These are phyloP conservation scores for Tigriopus japonicus DNA, from an alignment of 1,140 invertebrate species.

Conservation along the genomic window DNA sequence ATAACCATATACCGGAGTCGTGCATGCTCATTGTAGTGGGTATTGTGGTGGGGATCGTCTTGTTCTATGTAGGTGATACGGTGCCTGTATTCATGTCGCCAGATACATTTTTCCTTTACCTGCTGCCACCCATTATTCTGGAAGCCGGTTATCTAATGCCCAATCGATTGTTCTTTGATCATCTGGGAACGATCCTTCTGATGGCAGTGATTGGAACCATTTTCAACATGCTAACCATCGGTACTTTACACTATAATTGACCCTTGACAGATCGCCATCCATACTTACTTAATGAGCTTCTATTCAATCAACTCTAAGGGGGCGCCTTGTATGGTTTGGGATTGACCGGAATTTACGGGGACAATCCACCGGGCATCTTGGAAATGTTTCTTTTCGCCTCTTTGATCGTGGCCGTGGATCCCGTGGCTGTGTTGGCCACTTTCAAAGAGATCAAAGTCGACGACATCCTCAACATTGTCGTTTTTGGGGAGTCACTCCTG, in stretches of 20 bases:
- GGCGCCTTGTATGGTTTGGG: constrained; percentile 54
- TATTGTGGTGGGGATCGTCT: constrained; percentile 53
- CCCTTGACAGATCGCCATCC: too few species aligned
- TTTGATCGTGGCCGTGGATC: constrained; percentile 89
- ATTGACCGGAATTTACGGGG: constrained; percentile 53
- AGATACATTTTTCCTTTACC: neutral
- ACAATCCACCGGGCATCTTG: constrained; percentile 48
- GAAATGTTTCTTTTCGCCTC: constrained; percentile 82
- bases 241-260: constrained; percentile 13
- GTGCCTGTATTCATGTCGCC: neutral
- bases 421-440: constrained; percentile 87
- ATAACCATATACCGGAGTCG: constrained; percentile 80
- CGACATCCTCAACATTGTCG: constrained; percentile 92
- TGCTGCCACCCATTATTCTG: constrained; percentile 27
- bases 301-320: too few species aligned
- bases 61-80: constrained; percentile 17
- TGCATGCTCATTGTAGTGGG: constrained; percentile 89
- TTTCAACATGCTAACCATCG: constrained; percentile 32
- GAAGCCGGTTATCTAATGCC: constrained; percentile 32
- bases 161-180: constrained; percentile 32
- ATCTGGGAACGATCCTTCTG: constrained; percentile 32
- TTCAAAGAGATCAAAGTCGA: constrained; percentile 98
- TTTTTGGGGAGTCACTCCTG: constrained; percentile 91
- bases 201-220: constrained; percentile 36
- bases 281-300: too few species aligned